Percentiles rank a stretch among this genome's conserved stretches.
Conservation (phyloP, 2,888 invertebrate genomes). For the Pelosia muscerda region DNA sequence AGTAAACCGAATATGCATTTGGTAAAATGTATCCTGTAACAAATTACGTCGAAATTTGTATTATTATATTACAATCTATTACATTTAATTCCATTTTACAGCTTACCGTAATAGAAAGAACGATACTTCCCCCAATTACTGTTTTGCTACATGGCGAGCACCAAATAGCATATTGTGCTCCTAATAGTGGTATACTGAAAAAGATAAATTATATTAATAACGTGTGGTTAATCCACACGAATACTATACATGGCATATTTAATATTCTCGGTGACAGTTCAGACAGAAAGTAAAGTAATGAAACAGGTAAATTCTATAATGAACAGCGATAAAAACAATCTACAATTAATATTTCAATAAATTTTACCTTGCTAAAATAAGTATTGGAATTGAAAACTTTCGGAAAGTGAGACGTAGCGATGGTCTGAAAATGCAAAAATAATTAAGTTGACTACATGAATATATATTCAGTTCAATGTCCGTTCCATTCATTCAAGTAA, state of each 20-base stretch:
- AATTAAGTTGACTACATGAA: neutral
- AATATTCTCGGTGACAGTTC: no score
- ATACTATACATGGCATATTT: no score
- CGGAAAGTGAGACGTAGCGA: neutral
- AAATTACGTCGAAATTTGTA: no score
- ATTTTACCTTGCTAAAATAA: neutral
- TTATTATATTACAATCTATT: no score
- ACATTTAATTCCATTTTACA: no score
- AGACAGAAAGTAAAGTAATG: no score
- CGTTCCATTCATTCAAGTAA: no score
- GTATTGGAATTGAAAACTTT: neutral
- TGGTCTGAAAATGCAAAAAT: neutral
- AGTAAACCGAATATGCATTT: no score
- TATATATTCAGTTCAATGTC: no score
- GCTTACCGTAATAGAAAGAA: neutral
- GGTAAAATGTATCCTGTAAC: no score
- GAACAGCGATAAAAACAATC: neutral
- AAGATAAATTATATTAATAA: neutral
- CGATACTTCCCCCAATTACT: neutral
- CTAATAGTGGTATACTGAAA: neutral
- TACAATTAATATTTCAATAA: neutral
- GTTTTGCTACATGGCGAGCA: conserved; percentile 4
- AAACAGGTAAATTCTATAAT: no score
- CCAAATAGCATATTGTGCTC: neutral
- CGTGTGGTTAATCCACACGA: no score